phyloP scores from a whole-genome alignment of 2,113 vertebrate genomes.

The Sciurus niger region DNA sequence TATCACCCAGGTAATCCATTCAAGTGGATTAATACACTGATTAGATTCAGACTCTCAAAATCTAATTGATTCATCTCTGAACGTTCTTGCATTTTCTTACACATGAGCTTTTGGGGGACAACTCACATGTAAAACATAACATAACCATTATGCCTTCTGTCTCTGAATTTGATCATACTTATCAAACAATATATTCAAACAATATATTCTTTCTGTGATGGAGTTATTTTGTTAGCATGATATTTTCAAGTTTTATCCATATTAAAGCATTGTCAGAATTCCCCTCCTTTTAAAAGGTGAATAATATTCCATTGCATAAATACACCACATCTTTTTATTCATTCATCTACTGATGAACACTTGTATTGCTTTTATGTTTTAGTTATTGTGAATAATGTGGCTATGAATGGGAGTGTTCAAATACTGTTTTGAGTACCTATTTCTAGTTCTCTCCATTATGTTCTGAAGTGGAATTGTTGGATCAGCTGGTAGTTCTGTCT shows the following conservation, averaged over 20 bases:
- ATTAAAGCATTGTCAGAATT: neutral
- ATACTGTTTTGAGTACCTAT: neutral
- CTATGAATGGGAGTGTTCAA: neutral
- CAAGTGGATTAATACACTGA: too few relatives aligned
- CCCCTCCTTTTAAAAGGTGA: neutral
- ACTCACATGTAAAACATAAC: too few relatives aligned
- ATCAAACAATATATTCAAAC: too few relatives aligned
- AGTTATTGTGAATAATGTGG: slow-evolving; percentile 8
- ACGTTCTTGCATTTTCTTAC: too few relatives aligned
- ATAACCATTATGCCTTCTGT: neutral
- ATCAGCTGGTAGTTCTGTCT: neutral
- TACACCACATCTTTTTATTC: neutral
- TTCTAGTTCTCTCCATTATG: neutral
- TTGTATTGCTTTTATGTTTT: slow-evolving; percentile 6
- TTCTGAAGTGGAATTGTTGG: neutral
- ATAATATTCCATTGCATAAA: neutral
- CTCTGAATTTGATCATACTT: neutral
- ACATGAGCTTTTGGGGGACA: too few relatives aligned
- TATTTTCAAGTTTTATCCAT: neutral
- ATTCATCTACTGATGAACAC: neutral
- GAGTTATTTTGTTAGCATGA: neutral
- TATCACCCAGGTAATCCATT: too few relatives aligned
- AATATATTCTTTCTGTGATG: neutral
- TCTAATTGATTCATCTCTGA: too few relatives aligned
- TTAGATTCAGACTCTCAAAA: too few relatives aligned